These are phyloP conservation scores for Eulemur macaco DNA, from an alignment of 2,113 vertebrate genomes.

Conservation along the genomic window DNA sequence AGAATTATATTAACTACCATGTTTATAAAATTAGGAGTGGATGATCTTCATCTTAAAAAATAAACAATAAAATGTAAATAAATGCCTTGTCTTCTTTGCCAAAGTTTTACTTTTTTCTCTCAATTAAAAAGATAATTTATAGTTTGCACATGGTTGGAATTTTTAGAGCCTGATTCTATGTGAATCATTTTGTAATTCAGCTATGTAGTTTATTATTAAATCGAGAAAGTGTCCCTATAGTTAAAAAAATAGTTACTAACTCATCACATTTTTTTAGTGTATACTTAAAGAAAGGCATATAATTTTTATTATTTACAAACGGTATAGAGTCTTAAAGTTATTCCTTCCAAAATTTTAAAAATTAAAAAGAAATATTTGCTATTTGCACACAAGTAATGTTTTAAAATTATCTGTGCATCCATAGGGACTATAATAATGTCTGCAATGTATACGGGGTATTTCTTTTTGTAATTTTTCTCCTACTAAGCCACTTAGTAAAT, in stretches of 20 bases:
- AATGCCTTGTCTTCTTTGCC: background rate
- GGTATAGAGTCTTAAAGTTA: background rate
- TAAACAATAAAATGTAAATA: background rate
- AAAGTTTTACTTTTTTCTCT: background rate
- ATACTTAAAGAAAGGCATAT: background rate
- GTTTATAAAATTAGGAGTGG: background rate
- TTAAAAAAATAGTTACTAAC: background rate
- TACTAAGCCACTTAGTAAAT: background rate
- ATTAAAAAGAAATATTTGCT: background rate
- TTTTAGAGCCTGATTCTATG: background rate
- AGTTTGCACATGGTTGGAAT: background rate
- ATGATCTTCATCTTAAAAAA: background rate
- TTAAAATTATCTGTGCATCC: background rate
- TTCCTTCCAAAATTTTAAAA: background rate
- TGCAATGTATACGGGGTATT: background rate
- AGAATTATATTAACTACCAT: background rate
- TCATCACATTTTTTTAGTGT: background rate
- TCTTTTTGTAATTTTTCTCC: background rate
- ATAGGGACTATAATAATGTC: background rate
- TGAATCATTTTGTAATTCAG: constrained; percentile 1
- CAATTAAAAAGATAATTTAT: background rate
- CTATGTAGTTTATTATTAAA: background rate
- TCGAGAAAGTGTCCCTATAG: background rate
- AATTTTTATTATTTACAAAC: background rate
- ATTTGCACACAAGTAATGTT: background rate